These are phyloP conservation scores for Schizothorax lantsangensis DNA, from an alignment of 2,797 vertebrate genomes.

Conservation along the genomic window DNA sequence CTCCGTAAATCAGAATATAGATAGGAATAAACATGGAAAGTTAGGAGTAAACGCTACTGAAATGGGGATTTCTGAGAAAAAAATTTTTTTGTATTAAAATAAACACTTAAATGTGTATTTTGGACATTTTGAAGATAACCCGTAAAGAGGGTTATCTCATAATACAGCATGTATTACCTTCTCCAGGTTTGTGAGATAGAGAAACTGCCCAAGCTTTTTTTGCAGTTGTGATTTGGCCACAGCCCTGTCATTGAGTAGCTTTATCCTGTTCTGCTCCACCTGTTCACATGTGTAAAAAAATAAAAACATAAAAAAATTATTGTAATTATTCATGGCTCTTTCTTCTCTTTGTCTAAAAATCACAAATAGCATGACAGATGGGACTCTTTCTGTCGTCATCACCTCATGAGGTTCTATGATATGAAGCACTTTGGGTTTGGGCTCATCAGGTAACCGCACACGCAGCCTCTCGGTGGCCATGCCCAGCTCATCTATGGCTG, in stretches of 20 bases:
- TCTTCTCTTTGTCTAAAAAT: not conserved
- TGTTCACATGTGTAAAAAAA: slow-evolving; percentile 59
- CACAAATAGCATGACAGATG: not conserved
- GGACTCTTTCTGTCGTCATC: slow-evolving; percentile 16
- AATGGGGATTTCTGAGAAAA: not conserved
- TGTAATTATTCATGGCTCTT: not conserved
- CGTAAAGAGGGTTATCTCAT: not conserved
- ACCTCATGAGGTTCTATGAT: slow-evolving; percentile 98
- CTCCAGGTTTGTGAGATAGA: slow-evolving; percentile 96
- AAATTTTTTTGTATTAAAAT: not conserved
- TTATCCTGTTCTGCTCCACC: slow-evolving; percentile 98
- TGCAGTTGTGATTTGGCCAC: slow-evolving; percentile 96
- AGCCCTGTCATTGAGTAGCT: slow-evolving; percentile 95
- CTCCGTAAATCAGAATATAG: not conserved
- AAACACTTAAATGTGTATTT: not conserved
- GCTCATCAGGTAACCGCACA: slow-evolving; percentile 91
- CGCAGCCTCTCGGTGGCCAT: slow-evolving; percentile 97
- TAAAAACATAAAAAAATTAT: not conserved
- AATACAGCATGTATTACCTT: slow-evolving; percentile 79
- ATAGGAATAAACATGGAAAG: not conserved
- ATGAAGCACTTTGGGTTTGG: slow-evolving; percentile 94
- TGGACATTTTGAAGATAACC: not conserved
- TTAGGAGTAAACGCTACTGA: not conserved
- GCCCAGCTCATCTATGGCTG: slow-evolving; percentile 95
- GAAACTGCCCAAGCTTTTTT: slow-evolving; percentile 96